Base-by-base conservation (phyloP, 2,113 vertebrate species). In the Terrapene triunguis region DNA sequence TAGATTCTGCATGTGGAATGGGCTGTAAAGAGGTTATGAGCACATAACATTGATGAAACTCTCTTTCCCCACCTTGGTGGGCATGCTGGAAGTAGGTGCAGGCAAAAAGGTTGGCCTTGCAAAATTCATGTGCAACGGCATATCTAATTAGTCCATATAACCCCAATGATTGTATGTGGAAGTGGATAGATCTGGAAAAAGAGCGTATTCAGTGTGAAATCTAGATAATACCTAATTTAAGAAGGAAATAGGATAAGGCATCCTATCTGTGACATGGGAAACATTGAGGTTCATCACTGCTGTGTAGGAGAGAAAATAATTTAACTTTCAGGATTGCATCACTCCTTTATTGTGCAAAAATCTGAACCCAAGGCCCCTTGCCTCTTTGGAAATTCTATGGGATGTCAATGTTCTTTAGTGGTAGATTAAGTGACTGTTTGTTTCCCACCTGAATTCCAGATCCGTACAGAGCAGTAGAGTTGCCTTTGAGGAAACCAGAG, bases 401-500 rank as follows among this genome's bases (percentile, higher is more conserved):
- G 25, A 8, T 22, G 1, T 17, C 3, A 55, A 44, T 3, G 4
- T 42, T 27, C 42, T 54, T 32, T 82, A 53, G 25, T 19, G 1
- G 44, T 90, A n/a, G 85, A 74, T 8, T 92, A 9, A 79, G 53
- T 42, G 53, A 22, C 55, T 19, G 54, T 32, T 44, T 78, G 2
- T 53, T 51, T 35, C 14, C 57, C 88, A 80, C 84, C 89, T 95
- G 4, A 38, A 92, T 95, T 97, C 35, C 90, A 98, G 97, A 81
- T 14, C 89, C 1, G 14, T 1, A 0, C 7, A 25, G 82, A 57
- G 5, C 42, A 50, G 17, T 53, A 1, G 53, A 53, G 82, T 5
- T 10, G 10, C 29, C 78, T 55, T 74, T 17, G 10, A 48, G 9
- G 25, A 90, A 65, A 65, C 3, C 32, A 17, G 27, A 47, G 35